Base-by-base conservation (phyloP, 2,888 invertebrate genomes). In the Nymphalis polychloros region DNA sequence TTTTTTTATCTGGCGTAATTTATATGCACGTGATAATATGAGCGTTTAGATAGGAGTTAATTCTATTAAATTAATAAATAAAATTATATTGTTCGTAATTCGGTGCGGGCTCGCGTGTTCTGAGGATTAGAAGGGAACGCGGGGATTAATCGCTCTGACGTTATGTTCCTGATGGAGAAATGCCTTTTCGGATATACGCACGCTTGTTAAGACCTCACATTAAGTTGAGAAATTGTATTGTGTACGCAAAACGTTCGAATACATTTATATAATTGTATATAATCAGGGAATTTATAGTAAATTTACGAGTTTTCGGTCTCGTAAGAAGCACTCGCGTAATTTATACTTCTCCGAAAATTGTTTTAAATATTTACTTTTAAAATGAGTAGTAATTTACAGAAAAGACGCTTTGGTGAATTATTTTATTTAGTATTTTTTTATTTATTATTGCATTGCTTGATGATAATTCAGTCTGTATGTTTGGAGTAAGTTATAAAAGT, bases 51-150 rank as follows among this genome's bases (percentile, higher is more conserved):
- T 55, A 61, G 13, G 55, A 64, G 55, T 55, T 71, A 71, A 71
- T 65, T 19, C 59, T 67, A 85, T 84, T 83, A 81, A 85, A 82
- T 82, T 80, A 81, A 81, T 82, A 80, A 82, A 81, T 81, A 82
- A 79, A 79, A 70, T 74, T 67, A 75, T 73, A 67, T 70, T 73
- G 73, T 68, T 59, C 62, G 72, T 75, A 76, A 79, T 79, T 79
- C 73, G 78, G 86, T 89, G 89, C 88, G 90, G 90, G 90, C 75
- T 84, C 81, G 87, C 86, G 89, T 88, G 89, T 81, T 77, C 66
- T 63, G 69, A 70, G 86, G 88, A 89, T 90, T 89, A 89, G 70
- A 79, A 31, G 76, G 64, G 72, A 75, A 72, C 72, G 72, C 68
- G 76, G 77, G 80, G 79, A 81, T 77, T 89, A 88, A 88, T 88